Conservation (phyloP, 1,140 invertebrate species). For the Chlorops oryzae region DNA sequence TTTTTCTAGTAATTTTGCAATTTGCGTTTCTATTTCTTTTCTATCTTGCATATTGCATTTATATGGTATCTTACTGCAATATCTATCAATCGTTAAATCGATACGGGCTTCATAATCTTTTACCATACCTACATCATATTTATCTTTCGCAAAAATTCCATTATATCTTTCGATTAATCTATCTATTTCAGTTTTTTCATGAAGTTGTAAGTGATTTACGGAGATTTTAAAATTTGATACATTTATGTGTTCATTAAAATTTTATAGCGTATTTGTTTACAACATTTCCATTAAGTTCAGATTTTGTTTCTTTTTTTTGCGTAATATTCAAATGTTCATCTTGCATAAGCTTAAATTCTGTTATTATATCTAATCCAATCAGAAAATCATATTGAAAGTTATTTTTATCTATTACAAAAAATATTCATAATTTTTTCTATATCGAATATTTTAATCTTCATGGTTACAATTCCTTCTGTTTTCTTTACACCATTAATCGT, state of each 20-base stretch:
- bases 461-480: background rate
- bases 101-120: constrained; percentile 28
- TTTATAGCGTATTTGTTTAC: no score
- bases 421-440: background rate
- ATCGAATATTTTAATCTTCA: constrained; percentile 14
- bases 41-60: constrained; percentile 36
- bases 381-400: constrained; percentile 4
- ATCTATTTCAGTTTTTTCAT: constrained; percentile 29
- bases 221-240: background rate
- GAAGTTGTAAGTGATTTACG: constrained; percentile 7
- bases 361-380: constrained; percentile 10
- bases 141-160: constrained; percentile 41
- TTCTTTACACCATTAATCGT: background rate
- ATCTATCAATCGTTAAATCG: constrained; percentile 38
- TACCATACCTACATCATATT: constrained; percentile 31
- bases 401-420: background rate
- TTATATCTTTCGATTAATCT: constrained; percentile 28
- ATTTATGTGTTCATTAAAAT: constrained; percentile 39
- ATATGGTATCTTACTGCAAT: constrained; percentile 38
- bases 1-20: constrained; percentile 36
- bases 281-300: no score
- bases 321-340: constrained; percentile 15
- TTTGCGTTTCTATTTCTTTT: constrained; percentile 41
- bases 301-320: no score
- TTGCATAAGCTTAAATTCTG: constrained; percentile 15